Base-by-base conservation (phyloP, 2,113 vertebrate genomes). In the Tapirus terrestris region DNA sequence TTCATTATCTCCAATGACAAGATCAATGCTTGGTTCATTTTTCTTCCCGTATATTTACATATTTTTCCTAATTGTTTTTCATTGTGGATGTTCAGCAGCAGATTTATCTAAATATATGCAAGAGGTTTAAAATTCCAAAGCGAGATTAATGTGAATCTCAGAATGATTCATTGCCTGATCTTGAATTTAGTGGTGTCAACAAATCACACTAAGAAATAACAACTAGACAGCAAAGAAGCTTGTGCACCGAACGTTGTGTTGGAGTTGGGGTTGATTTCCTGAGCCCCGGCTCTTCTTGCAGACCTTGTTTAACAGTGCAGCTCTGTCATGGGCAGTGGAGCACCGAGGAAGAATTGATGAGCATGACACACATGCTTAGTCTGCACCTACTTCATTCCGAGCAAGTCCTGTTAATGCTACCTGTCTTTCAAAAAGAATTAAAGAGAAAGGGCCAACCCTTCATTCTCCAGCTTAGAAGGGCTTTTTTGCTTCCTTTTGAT, bases 131-230 rank as follows among this genome's bases (percentile, higher is more conserved):
- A 98, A 98, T 98, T 97, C 97, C 96, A 97, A 98, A 98, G 90
- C 92, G 98, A 98, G 98, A 98, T 98, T 96, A 97, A 98, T 97
- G 94, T 90, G 98, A 98, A 96, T 96, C 98, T 98, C 97, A 97
- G 96, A 97, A 76, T 96, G 98, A 97, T 98, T 98, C 36, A 97
- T 98, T 97, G 98, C 96, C 98, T 98, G 61, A 97, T 98, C 93
- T 84, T 97, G 96, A 98, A 97, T 97, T 96, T 97, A 76, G 92
- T 96, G 91, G 94, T 98, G 96, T 98, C 96, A 97, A 87, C 96
- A 98, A 98, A 97, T 98, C 95, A 95, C 86, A 80, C 43, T 29
- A 89, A 92, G 97, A 97, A 97, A 96, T 92, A 97, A 87, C 94
- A 97, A 48, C 90, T 70, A 81, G 81, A 95, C 84, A 96, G 88